Base-by-base conservation (phyloP, 2,888 invertebrate species). In the Drosophila testacea region DNA sequence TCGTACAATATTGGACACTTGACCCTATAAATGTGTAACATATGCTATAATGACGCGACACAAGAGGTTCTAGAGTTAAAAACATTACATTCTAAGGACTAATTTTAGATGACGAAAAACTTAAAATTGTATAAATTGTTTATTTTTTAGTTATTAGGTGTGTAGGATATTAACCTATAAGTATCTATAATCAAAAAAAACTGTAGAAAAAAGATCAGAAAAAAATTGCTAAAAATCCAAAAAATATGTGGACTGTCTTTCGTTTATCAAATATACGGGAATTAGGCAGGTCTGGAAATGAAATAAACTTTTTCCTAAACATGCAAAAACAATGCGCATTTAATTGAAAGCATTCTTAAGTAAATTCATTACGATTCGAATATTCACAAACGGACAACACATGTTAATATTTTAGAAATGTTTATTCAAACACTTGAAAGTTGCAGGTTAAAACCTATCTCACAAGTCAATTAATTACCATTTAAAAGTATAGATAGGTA, bases 61-160 rank as follows among this genome's bases (percentile, higher is more conserved):
- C 83, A 86, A 81, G 90, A 85, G 89, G 91, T 90, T 90, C 77
- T 90, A 90, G 74, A 61, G 47, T 85, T 88, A 85, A 65, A 46
- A 13, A 44, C 47, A 66, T 36, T 83, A 81, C 38, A 47, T 72
- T 57, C 50, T 90, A 91, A 87, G 90, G 65, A 69, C 50, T 79
- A 79, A 48, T 65, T 54, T 56, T 89, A 90, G 85, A 80, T 73
- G 47, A 69, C 76, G 76, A 88, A 52, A 75, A 34, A n/a, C 70
- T 81, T 68, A 68, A 71, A 65, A 67, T 69, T 76, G 68, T 83
- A 82, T 88, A 83, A 61, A 87, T 88, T 88, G 89, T 88, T 68
- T 76, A 56, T 56, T 56, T 56, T 46, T 66, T 79, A 80, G 61
- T 79, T 79, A 76, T 87, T 83, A 83, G 87, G 81, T 79, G 84